Conservation (phyloP, 1,140 invertebrate species). For the Heterodera schachtii region DNA sequence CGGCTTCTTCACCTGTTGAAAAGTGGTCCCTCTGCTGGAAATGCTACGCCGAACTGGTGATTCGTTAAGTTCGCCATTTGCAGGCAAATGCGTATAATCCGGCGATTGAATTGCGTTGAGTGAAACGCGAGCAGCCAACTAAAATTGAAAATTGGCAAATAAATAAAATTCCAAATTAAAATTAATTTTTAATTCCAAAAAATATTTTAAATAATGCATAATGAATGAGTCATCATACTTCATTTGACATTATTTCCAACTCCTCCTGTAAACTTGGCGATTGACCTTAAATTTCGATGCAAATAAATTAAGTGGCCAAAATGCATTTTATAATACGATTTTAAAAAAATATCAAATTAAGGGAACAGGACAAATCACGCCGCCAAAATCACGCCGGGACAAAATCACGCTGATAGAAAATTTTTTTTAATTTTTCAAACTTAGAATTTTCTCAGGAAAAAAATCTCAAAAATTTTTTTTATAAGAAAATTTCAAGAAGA, state of each 20-base stretch:
- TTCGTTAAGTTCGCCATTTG: conserved; percentile 10
- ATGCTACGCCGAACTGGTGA: conserved; percentile 4
- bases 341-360: too few relatives aligned
- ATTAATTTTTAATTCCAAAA: not conserved
- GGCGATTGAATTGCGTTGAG: not conserved
- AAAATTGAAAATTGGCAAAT: not conserved
- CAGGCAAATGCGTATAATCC: not conserved
- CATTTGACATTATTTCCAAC: not conserved
- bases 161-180: not conserved
- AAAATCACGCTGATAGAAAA: too few relatives aligned
- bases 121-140: not conserved
- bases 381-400: too few relatives aligned
- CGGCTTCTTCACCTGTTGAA: not conserved
- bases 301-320: too few relatives aligned
- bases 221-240: not conserved
- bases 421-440: too few relatives aligned
- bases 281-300: not conserved
- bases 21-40: too few relatives aligned
- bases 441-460: too few relatives aligned
- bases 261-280: not conserved
- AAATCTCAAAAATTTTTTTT: too few relatives aligned
- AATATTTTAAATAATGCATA: not conserved
- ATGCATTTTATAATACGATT: too few relatives aligned
- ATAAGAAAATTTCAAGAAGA: too few relatives aligned
- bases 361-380: too few relatives aligned